Percentiles rank a stretch among this genome's conserved stretches.
Evolutionary conservation across 2,888 invertebrate genomes (phyloP).

Genomic region (Drosophila paracracens): DNA sequence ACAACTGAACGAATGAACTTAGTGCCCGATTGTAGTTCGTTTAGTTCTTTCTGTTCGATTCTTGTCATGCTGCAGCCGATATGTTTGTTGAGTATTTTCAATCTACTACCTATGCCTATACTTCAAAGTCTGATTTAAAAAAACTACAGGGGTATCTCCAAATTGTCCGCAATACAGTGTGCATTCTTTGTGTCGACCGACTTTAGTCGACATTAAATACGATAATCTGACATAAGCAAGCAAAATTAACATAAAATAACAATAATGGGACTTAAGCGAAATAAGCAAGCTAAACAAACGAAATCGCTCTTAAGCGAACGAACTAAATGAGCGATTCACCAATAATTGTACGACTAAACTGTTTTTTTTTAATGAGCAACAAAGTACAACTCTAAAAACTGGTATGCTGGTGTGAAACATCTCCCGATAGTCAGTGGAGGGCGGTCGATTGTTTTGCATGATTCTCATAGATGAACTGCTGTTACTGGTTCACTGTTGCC

Average conservation of each 20-base stretch:
- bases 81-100: no score
- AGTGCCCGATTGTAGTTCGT: background rate
- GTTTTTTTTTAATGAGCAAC: background rate
- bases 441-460: slow-evolving; percentile 3
- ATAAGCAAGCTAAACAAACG: background rate
- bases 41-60: background rate
- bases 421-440: slow-evolving; percentile 34
- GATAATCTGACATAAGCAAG: background rate
- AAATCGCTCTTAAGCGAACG: background rate
- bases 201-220: background rate
- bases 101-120: no score
- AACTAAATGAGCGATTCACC: background rate
- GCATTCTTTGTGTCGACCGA: no score
- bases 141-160: no score
- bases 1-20: background rate
- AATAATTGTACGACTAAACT: background rate
- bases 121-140: no score
- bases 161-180: no score
- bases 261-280: no score
- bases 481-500: background rate
- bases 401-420: slow-evolving; percentile 18
- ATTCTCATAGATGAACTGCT: background rate
- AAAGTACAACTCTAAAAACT: slow-evolving; percentile 12
- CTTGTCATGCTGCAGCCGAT: background rate
- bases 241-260: background rate